Evolutionary conservation across 2,113 vertebrate genomes (phyloP).

Genomic region (Cygnus atratus): DNA sequence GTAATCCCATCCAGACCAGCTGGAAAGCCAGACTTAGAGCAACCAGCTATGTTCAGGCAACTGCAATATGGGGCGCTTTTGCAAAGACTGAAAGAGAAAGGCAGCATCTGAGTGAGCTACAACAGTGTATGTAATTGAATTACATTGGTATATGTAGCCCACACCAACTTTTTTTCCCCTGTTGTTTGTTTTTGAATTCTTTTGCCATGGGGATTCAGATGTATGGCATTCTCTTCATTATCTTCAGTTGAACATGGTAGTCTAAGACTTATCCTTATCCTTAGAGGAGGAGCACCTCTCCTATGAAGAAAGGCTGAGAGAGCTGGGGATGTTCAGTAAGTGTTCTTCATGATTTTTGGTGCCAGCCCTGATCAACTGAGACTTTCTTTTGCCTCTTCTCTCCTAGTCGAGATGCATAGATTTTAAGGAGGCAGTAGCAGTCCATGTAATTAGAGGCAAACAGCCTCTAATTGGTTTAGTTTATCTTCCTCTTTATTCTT

Average conservation of each 20-base stretch:
- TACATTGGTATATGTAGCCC: not conserved
- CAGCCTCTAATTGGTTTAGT: not conserved
- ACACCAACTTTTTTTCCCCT: not conserved
- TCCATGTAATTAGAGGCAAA: not conserved
- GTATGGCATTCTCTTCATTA: not conserved
- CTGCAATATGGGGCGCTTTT: not conserved
- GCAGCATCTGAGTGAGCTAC: not conserved
- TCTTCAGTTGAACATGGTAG: not conserved
- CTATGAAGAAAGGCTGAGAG: no score
- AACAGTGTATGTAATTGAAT: not conserved
- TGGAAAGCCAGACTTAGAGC: not conserved
- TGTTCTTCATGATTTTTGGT: not conserved
- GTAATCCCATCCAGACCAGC: not conserved
- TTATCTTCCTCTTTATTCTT: not conserved
- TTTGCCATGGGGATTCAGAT: not conserved
- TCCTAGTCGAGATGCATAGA: not conserved
- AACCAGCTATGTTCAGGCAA: not conserved
- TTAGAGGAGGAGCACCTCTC: no score
- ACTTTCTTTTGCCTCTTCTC: not conserved
- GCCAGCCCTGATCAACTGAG: not conserved
- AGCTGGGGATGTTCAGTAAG: not conserved
- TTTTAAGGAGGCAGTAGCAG: not conserved
- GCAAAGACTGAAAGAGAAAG: not conserved
- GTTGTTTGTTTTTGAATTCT: not conserved
- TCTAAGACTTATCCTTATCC: not conserved